Evolutionary conservation across 2,888 invertebrate genomes (phyloP), one percentile per base, ranked within the genome.

Genomic region (Tetheella fluctuosa): DNA sequence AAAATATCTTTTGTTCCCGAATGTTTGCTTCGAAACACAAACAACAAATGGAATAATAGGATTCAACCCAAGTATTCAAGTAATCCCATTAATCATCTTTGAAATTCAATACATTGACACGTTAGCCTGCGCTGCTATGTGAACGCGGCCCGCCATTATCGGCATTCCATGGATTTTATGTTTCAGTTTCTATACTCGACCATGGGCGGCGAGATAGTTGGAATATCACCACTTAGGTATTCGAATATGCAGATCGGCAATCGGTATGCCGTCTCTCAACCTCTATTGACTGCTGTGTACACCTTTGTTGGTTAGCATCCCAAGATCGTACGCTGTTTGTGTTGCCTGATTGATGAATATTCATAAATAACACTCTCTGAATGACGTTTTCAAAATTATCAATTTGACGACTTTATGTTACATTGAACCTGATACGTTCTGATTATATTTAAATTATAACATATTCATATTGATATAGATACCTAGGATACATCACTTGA

Each of bases 81-180:
- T 81, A 81, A 90, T 88, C 77, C 85, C 85, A 91, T 92, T 89
- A 90, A 91, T 92, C 90, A 91, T 90, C 85, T 85, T 83, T 87
- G 89, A 88, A 88, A 90, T 91, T 90, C 91, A 91, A 92, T 90
- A 91, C 91, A 90, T 88, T 83, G 89, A 89, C 90, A 88, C 86
- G 83, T 79, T 78, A 79, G 76, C 75, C 73, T 67, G 69, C 73
- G 72, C 72, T 67, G 70, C 73, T 71, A 62, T 63, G 64, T 71
- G 68, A 73, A 67, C 66, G 64, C 2, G 79, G 75, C 71, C 78
- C 67, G 77, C 80, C 83, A 81, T 84, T 84, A 84, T 77, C 74
- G 67, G 77, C 74, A 89, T 90, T 81, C 85, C 89, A 74, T 79
- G 81, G 79, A 85, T 89, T 85, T 89, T 88, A 86, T 86, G 86